Evolutionary conservation across 1,140 invertebrate genomes (phyloP), one percentile per base, ranked within the genome.

Genomic region (Drosophila asahinai): DNA sequence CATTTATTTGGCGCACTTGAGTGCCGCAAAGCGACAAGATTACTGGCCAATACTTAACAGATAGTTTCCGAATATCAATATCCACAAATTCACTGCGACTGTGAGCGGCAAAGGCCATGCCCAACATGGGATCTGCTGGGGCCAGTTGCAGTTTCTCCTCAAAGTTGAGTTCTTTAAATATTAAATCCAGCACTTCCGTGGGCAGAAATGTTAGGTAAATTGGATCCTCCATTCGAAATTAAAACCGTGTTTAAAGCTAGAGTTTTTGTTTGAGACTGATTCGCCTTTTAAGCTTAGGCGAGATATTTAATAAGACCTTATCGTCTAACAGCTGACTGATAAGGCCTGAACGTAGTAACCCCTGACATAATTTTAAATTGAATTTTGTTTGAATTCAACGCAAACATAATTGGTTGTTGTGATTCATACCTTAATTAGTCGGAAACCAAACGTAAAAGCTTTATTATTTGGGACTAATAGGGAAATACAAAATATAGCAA

Each of bases 151-250:
- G 12, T 63, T 42, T 40, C n/a, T 63, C 61, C 2, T 25, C 3
- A 0, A 63, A 19, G 5, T 25, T 9, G 14, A 63, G 22, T 0
- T 11, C 12, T 19, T 63, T n/a, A 15, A 42, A 55, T 63, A 63
- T 55, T 42, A 55, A 17, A 1, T 42, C n/a, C 0, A 55, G 22
- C 5, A 55, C 9, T 17, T 63, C 12, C 8, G 25, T 3, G n/a
- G 61, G 61, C 33, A 63, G 12, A 70, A 43, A 42, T 59, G 77
- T 83, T 49, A 84, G 68, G 71, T 43, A 43, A 9, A 17, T 38
- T 30, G 17, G 12, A 5, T 7, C 8, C 7, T 51, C 6, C 43
- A 52, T n/a, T 12, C 14, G 3, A 25, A 49, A 52, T 36, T 55
- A 14, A 19, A 33, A 17, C 6, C 27, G 17, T 33, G 8, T 4